These are phyloP conservation scores for Eristalinus aeneus DNA, from an alignment of 2,888 invertebrate genomes.

Conservation along the genomic window DNA sequence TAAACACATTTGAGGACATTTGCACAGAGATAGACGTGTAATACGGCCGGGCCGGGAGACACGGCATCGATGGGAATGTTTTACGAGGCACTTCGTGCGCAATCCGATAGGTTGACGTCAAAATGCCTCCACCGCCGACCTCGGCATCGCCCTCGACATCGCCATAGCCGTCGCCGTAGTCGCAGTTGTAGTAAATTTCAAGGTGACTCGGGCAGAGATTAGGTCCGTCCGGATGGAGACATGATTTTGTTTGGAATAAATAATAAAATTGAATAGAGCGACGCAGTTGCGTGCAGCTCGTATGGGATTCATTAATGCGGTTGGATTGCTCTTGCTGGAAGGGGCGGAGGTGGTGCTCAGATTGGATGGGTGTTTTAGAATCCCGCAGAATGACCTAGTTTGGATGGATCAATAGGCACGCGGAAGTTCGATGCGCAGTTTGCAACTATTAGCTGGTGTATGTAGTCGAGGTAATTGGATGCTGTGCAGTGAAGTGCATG, in stretches of 20 bases:
- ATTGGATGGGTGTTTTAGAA: neutral
- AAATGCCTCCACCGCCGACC: neutral
- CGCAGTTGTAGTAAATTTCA: conserved; percentile 41
- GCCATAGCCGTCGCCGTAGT: neutral
- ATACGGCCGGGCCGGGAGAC: conserved; percentile 1
- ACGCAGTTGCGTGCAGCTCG: conserved; percentile 35
- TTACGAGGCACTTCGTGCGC: conserved; percentile 49
- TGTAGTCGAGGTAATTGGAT: neutral
- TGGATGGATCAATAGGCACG: neutral
- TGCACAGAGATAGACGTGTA: conserved; percentile 51
- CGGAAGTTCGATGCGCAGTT: neutral
- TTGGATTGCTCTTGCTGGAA: neutral
- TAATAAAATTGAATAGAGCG: conserved; percentile 30
- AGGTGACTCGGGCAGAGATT: conserved; percentile 44
- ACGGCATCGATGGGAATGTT: conserved; percentile 48
- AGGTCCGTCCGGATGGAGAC: conserved; percentile 14
- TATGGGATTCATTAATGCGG: conserved; percentile 5
- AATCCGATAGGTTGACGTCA: conserved; percentile 32
- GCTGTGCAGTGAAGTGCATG: neutral
- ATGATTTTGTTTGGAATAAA: conserved; percentile 37
- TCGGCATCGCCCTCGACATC: neutral
- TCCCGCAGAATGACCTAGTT: conserved; percentile 16
- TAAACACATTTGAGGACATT: conserved; percentile 66
- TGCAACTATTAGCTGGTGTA: conserved; percentile 1
- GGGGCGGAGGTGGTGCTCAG: no score